Evolutionary conservation across 1,140 invertebrate species (phyloP).

Genomic region (Choristoneura fumiferana): DNA sequence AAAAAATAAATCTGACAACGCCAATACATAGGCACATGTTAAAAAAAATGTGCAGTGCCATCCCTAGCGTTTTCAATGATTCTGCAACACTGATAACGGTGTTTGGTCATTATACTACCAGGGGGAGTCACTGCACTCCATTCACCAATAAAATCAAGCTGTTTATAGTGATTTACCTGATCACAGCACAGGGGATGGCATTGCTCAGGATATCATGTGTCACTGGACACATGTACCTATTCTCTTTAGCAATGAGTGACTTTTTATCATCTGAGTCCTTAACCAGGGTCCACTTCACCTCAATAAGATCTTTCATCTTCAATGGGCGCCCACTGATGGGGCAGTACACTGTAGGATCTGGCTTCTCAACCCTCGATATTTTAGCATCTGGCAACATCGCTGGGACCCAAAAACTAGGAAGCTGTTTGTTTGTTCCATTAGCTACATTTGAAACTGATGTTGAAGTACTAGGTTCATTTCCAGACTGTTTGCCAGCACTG

Average conservation of each 20-base stretch:
- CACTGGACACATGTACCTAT: slow-evolving; percentile 98
- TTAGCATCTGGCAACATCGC: slow-evolving; percentile 94
- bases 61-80: too few species aligned
- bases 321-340: slow-evolving; percentile 95
- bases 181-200: slow-evolving; percentile 94
- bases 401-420: slow-evolving; percentile 99
- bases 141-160: too few species aligned
- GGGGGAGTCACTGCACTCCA: too few species aligned
- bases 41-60: too few species aligned
- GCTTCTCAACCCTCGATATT: slow-evolving; percentile 87
- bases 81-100: too few species aligned
- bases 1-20: too few species aligned
- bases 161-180: slow-evolving; percentile 77
- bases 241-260: slow-evolving; percentile 89
- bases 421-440: slow-evolving; percentile 65
- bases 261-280: slow-evolving; percentile 92
- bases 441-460: slow-evolving; percentile 72
- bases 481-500: slow-evolving; percentile 30
- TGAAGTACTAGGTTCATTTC: slow-evolving; percentile 30
- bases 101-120: too few species aligned
- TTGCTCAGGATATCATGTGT: slow-evolving; percentile 98
- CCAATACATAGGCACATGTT: too few species aligned
- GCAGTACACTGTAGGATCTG: slow-evolving; percentile 94
- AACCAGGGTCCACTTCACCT: slow-evolving; percentile 95
- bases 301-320: slow-evolving; percentile 94